Percentiles rank a stretch among this genome's conserved stretches.
Evolutionary conservation across 2,888 invertebrate species (phyloP).

Genomic region (Sinohyriopsis cumingii): DNA sequence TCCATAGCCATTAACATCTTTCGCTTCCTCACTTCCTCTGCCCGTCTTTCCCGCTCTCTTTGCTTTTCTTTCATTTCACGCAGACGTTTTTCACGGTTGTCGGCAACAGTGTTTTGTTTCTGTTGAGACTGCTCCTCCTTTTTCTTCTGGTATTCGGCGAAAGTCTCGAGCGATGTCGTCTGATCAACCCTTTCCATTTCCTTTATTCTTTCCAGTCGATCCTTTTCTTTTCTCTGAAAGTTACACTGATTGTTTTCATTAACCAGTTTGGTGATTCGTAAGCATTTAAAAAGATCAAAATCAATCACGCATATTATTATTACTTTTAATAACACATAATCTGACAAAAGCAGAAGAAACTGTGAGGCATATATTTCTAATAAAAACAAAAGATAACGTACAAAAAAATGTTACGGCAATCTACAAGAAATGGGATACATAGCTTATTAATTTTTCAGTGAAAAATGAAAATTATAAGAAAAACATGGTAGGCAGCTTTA

Average conservation of each 20-base stretch:
- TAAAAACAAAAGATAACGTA: too few species aligned
- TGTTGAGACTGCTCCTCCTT: constrained; percentile 51
- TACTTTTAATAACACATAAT: not conserved
- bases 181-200: constrained; percentile 58
- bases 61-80: constrained; percentile 59
- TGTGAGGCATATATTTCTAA: too few species aligned
- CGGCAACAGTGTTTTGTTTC: constrained; percentile 59
- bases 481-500: too few species aligned
- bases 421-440: too few species aligned
- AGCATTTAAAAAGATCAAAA: not conserved
- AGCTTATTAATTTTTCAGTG: too few species aligned
- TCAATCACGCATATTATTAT: not conserved
- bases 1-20: constrained; percentile 50
- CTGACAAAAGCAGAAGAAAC: not conserved
- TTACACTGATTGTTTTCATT: not conserved
- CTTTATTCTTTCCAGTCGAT: constrained; percentile 61
- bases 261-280: not conserved
- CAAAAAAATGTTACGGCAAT: too few species aligned
- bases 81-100: constrained; percentile 57
- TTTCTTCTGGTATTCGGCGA: constrained; percentile 53
- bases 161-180: constrained; percentile 54
- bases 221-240: constrained; percentile 60
- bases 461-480: too few species aligned
- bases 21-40: constrained; percentile 58
- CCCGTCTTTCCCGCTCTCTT: constrained; percentile 54